Base-by-base conservation (phyloP, 2,888 invertebrate species). In the Prosopocoilus inquinatus region DNA sequence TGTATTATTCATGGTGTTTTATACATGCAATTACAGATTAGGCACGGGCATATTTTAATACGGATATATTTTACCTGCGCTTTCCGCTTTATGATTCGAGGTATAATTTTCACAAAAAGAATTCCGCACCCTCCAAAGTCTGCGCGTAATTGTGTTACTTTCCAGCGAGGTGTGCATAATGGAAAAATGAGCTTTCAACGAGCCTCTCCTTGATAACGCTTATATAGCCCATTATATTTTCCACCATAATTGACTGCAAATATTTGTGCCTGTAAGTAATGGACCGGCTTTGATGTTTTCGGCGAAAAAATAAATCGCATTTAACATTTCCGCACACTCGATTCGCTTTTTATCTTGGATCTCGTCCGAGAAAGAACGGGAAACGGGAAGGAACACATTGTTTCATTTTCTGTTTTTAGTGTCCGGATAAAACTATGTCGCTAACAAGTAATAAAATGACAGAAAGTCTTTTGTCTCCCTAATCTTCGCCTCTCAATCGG, bases 401-500 rank as follows among this genome's bases (percentile, higher is more conserved):
- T 38, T 13, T 38, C 38, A 38, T 38, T 38, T 38, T 38, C 11
- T 38, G 12, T 38, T 38, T 28, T 11, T 11, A 38, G 38, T 13
- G 12, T 11, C 11, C 38, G 38, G 38, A 38, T 13, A 12, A 38
- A 38, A 38, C 38, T 38, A 38, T 38, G 38, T 38, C 38, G 38
- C 38, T 53, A 39, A 53, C 53, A 33, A 38, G 53, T 53, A 53
- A 53, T 53, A 53, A 39, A 53, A 36, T 49, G 48, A 49, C 48
- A 33, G 45, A 28, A 12, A 38, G 53, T 34, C 48, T 39, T 53
- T 53, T 53, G 53, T 53, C 48, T 53, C 48, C 51, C 12, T 53
- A 53, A 53, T 53, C 53, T 41, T 11, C 16, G 28, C 53, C 48
- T 49, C 53, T 53, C 53, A 53, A 53, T 53, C 53, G 48, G 48